A percentile compares a stretch with the other conserved stretches of the same genome.
These are phyloP conservation scores for Pelobates fuscus DNA, from an alignment of 2,113 vertebrate genomes.

Conservation along the genomic window DNA sequence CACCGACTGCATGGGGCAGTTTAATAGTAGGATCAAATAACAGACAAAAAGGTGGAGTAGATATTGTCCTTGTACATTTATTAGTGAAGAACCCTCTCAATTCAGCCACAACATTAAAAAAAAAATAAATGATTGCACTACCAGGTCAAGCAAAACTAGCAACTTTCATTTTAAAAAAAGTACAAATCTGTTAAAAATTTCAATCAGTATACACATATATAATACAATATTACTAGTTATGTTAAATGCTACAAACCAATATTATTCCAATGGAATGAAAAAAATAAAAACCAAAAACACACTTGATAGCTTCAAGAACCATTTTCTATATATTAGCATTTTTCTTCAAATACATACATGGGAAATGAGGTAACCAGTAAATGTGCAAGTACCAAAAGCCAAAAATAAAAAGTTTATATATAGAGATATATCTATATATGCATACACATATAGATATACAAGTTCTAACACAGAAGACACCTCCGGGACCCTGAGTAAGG, in stretches of 20 bases:
- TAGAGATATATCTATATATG: conserved; percentile 61
- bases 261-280: conserved; percentile 99
- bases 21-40: neutral
- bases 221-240: conserved; percentile 98
- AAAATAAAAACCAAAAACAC: conserved; percentile 81
- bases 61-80: conserved; percentile 98
- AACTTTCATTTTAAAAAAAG: conserved; percentile 99
- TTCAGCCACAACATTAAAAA: conserved; percentile 99
- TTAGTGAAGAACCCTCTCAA: conserved; percentile 99
- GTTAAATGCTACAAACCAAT: conserved; percentile 99
- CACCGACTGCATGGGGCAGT: too few relatives aligned
- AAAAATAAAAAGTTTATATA: conserved; percentile 76
- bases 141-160: conserved; percentile 99
- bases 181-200: conserved; percentile 99
- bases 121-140: conserved; percentile 99
- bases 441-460: conserved; percentile 61
- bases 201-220: conserved; percentile 99
- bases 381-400: conserved; percentile 99
- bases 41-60: conserved; percentile 53
- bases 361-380: conserved; percentile 99
- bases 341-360: conserved; percentile 98
- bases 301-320: conserved; percentile 96
- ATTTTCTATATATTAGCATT: conserved; percentile 98
- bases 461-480: conserved; percentile 92
- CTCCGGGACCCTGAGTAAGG: conserved; percentile 84